A percentile compares a stretch with the other conserved stretches of the same genome.
phyloP scores from a whole-genome alignment of 1,140 invertebrate genomes.

The Arctopsyche grandis region DNA sequence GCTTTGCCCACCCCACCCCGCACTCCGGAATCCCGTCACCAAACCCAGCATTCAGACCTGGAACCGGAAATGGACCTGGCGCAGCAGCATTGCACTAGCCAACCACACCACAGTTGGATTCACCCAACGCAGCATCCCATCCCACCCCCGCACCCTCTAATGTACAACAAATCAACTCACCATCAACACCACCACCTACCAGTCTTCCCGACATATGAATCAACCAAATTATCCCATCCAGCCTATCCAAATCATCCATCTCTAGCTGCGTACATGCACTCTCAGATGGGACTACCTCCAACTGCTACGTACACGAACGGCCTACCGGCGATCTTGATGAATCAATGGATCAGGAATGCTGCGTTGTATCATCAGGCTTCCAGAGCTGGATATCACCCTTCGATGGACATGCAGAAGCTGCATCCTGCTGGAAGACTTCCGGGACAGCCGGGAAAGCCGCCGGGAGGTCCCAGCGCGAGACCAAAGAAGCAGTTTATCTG shows the following conservation, averaged over 20 bases:
- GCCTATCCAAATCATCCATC: slow-evolving; percentile 54
- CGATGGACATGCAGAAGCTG: slow-evolving; percentile 62
- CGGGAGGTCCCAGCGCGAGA: slow-evolving; percentile 69
- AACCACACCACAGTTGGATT: slow-evolving; percentile 53
- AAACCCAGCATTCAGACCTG: slow-evolving; percentile 37
- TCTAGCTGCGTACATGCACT: slow-evolving; percentile 63
- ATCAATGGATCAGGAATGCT: slow-evolving; percentile 78
- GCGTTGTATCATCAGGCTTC: slow-evolving; percentile 71
- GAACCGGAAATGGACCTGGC: slow-evolving; percentile 42
- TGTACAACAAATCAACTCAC: slow-evolving; percentile 47
- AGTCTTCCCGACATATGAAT: slow-evolving; percentile 57
- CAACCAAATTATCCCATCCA: slow-evolving; percentile 52
- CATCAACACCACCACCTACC: slow-evolving; percentile 44
- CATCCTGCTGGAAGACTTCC: slow-evolving; percentile 63
- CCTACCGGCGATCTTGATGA: slow-evolving; percentile 71
- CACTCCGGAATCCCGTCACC: slow-evolving; percentile 68
- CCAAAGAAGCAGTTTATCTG: slow-evolving; percentile 96
- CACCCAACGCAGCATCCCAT: slow-evolving; percentile 51
- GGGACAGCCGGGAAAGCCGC: slow-evolving; percentile 66
- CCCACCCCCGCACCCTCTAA: slow-evolving; percentile 35
- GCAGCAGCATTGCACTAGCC: slow-evolving; percentile 50
- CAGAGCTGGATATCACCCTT: slow-evolving; percentile 59
- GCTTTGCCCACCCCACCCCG: slow-evolving; percentile 77
- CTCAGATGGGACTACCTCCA: slow-evolving; percentile 61
- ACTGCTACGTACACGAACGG: slow-evolving; percentile 61